Evolutionary conservation across 1,140 invertebrate species (phyloP).

Genomic region (Drosophila watanabei): DNA sequence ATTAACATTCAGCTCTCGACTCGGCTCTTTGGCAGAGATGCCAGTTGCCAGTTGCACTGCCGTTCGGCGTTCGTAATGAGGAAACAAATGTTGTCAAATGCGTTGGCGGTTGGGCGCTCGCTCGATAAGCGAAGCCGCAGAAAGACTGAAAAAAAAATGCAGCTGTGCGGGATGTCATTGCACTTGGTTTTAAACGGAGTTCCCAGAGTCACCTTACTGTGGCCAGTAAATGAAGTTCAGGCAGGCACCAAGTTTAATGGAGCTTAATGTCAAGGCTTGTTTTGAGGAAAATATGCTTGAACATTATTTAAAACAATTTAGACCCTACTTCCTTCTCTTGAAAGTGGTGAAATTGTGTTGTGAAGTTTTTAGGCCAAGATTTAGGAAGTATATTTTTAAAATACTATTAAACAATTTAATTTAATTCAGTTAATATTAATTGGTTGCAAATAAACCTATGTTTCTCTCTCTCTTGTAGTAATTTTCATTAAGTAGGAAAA

Average conservation of each 20-base stretch:
- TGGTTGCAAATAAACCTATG: too few relatives aligned
- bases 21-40: slow-evolving; percentile 12
- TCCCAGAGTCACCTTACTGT: slow-evolving; percentile 32
- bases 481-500: too few relatives aligned
- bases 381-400: too few relatives aligned
- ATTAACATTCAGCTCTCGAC: slow-evolving; percentile 50
- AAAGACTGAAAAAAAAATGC: slow-evolving; percentile 16
- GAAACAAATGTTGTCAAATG: slow-evolving; percentile 78
- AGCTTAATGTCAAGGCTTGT: slow-evolving; percentile 20
- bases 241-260: slow-evolving; percentile 31
- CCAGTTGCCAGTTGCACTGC: slow-evolving; percentile 10
- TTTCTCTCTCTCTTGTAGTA: too few relatives aligned
- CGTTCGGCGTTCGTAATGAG: slow-evolving; percentile 55
- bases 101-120: slow-evolving; percentile 51
- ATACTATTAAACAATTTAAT: too few relatives aligned
- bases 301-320: neutral
- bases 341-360: neutral
- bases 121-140: slow-evolving; percentile 48
- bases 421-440: too few relatives aligned
- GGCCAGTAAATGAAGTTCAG: slow-evolving; percentile 58
- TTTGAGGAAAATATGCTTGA: neutral
- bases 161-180: slow-evolving; percentile 51
- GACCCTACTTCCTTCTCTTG: neutral
- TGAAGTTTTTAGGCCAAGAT: neutral
- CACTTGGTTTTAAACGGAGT: slow-evolving; percentile 34